Evolutionary conservation across 2,888 invertebrate species (phyloP), one percentile per base, ranked within the genome.

Genomic region (Lordiphosa andalusiaca): DNA sequence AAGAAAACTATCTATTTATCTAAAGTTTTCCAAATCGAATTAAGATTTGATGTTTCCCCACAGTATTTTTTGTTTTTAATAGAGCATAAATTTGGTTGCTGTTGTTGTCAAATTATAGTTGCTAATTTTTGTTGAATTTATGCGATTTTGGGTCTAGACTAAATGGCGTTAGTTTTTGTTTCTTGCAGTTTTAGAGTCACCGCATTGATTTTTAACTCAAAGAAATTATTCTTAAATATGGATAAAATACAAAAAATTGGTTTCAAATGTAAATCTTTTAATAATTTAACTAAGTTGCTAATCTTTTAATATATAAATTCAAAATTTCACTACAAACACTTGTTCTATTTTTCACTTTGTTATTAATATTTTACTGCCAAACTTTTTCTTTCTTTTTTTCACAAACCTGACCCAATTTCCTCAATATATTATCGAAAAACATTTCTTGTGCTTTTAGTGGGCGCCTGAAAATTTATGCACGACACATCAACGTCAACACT

Each of bases 331-430:
- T n/a, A n/a, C n/a, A n/a, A n/a, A n/a, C n/a, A n/a, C n/a, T n/a
- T n/a, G 19, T 5, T 30, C 3, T 16, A 3, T 36, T 13, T 33
- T 12, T 13, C 38, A 10, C 3, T 6, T 37, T 36, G 16, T 47
- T 36, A 19, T 38, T n/a, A 21, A 19, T 39, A 12, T 38, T 46
- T 38, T 16, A 12, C 9, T 35, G 6, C 33, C 21, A 4, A 35
- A 44, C 40, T 44, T 6, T 51, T 53, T 48, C 16, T 41, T 19
- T 42, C 30, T 56, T 52, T 69, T 52, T 69, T 58, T 53, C 65
- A 62, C 48, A 25, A 68, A 50, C 69, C 71, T 84, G 85, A 78
- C 85, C 85, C 65, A 84, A 64, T 83, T 78, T 82, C 40, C 53
- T 39, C 47, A 62, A 67, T 78, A 63, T 61, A 63, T 52, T 67